These are phyloP conservation scores for Pammene fasciana DNA, from an alignment of 2,888 invertebrate genomes.

Conservation along the genomic window DNA sequence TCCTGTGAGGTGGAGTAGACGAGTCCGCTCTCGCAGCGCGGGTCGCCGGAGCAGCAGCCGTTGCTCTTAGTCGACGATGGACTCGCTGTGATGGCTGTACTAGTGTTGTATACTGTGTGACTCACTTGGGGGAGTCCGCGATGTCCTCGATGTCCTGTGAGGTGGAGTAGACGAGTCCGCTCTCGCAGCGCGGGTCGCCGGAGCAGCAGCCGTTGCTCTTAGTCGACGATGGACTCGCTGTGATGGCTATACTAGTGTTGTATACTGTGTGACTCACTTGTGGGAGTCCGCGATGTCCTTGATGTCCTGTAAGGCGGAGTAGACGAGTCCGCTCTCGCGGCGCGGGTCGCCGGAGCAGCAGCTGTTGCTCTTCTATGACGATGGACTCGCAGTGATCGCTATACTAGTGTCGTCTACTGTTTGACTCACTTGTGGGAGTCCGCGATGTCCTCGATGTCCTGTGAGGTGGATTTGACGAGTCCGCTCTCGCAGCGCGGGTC, in stretches of 20 bases:
- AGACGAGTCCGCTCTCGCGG: conserved; percentile 62
- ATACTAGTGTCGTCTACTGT: background rate
- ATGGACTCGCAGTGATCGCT: background rate
- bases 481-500: conserved; percentile 69
- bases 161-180: conserved; percentile 50
- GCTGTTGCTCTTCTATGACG: conserved; percentile 50
- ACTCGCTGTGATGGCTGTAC: conserved; percentile 20
- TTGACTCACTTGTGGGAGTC: conserved; percentile 55
- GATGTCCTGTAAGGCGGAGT: conserved; percentile 74
- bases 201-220: conserved; percentile 53
- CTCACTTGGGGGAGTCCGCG: no score
- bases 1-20: conserved; percentile 44
- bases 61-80: conserved; percentile 52
- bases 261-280: conserved; percentile 52
- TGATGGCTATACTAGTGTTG: conserved; percentile 24
- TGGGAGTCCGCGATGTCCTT: conserved; percentile 80
- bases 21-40: conserved; percentile 65
- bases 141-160: conserved; percentile 85
- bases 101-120: no score
- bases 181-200: conserved; percentile 68
- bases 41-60: conserved; percentile 52
- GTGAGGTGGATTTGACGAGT: conserved; percentile 46
- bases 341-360: conserved; percentile 72
- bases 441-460: conserved; percentile 86
- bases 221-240: background rate